Evolutionary conservation across 2,888 invertebrate species (phyloP), one percentile per base, ranked within the genome.

Genomic region (Cenopis cana): DNA sequence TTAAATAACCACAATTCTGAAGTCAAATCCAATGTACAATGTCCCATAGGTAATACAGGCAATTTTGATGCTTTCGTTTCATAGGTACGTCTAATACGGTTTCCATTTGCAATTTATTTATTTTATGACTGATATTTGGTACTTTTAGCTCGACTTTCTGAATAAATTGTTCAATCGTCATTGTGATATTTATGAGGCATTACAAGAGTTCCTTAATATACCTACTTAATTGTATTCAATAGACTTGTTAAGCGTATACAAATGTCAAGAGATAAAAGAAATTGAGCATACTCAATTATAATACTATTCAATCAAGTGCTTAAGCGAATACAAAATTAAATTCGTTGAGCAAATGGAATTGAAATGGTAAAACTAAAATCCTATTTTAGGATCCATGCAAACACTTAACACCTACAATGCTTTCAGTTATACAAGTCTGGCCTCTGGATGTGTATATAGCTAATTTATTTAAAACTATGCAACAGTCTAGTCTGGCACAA

Each of bases 381-480:
- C 33, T 14, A 33, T 17, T 56, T 8, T 17, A 61, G 60, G 20
- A 18, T 57, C n/a, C 41, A 29, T 24, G 29, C 46, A 61, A 61
- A 61, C 24, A 61, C 52, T 54, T 69, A 49, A 46, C 67, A 50
- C 71, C 50, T 29, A 71, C 61, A 66, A 52, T 66, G 36, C 54
- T 62, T 55, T 57, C 9, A 57, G 41, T 65, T 24, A 52, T 62
- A 49, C 55, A 17, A 61, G 61, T 67, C 61, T 55, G 54, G 33
- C 29, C 50, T 49, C 41, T 59, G 54, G 60, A 56, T 69, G 52
- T 65, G 55, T 54, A 71, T 71, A 29, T 71, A 71, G 67, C 56
- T 71, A 71, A 71, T 67, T 71, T 71, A 71, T 71, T 71, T 67
- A 67, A 71, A 71, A 71, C 67, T 71, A 71, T 71, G 71, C 71